Base-by-base conservation (phyloP, 2,797 vertebrate species). In the Hemibagrus guttatus region DNA sequence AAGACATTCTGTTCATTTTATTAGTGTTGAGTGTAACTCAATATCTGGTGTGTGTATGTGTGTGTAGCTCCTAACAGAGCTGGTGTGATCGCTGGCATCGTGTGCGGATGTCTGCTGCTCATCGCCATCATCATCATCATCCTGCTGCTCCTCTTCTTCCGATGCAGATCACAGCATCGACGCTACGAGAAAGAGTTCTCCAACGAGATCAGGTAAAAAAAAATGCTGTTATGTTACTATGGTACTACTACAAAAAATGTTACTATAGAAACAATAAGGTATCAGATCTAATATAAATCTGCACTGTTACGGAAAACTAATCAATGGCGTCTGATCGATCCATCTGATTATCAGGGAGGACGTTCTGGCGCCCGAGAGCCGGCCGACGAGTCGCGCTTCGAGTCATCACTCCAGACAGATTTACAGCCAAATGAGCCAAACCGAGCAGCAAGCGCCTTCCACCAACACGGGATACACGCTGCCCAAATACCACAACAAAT, bases 171-270 rank as follows among this genome's bases (percentile, higher is more conserved):
- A 89, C 93, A 93, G 49, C 90, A 59, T 66, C 93, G 90, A 88
- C 83, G 87, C 75, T 92, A 92, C 46, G 94, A 96, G 83, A 92
- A 92, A 90, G 95, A 97, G 91, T 88, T 96, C 91, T 95, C 96
- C 91, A 96, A 95, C 8, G 96, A 97, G 13, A 95, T 97, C 94
- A 95, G 95, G 96, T 97, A 94, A 6, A 26, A 28, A n/a, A 74
- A 28, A 46, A n/a, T 56, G n/a, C 28, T n/a, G n/a, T n/a, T n/a
- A n/a, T n/a, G n/a, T n/a, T n/a, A n/a, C n/a, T n/a, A n/a, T n/a
- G n/a, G n/a, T n/a, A n/a, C n/a, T n/a, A n/a, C n/a, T n/a, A n/a
- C n/a, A n/a, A n/a, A n/a, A n/a, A n/a, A n/a, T n/a, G n/a, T 66
- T 68, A 31, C 28, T 17, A 68, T 68, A 35, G 64, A 35, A 68